A percentile compares a stretch with the other conserved stretches of the same genome.
phyloP scores from a whole-genome alignment of 2,888 invertebrate genomes.

The Drosophila affinis region DNA sequence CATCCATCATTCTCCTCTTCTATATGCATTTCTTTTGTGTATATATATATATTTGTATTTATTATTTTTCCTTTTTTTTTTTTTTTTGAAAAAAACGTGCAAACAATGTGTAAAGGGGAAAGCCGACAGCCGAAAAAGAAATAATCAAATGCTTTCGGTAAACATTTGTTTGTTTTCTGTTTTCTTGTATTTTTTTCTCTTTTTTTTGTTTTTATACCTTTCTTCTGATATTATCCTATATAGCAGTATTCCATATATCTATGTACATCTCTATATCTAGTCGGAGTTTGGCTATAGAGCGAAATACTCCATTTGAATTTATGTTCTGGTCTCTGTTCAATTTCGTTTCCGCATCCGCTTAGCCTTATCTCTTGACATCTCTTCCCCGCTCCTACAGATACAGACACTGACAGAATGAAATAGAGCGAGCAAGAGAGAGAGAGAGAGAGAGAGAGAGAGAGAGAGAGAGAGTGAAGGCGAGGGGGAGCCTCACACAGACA shows the following conservation, averaged over 20 bases:
- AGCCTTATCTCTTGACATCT: background rate
- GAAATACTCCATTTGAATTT: conserved; percentile 21
- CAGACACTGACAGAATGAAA: conserved; percentile 21
- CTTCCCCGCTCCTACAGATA: conserved; percentile 22
- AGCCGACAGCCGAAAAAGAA: conserved; percentile 84
- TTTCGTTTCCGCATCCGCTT: background rate
- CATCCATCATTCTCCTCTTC: conserved; percentile 34
- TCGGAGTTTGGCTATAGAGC: conserved; percentile 28
- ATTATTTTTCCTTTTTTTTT: conserved; percentile 34
- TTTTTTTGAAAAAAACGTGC: conserved; percentile 83
- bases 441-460: background rate
- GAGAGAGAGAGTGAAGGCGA: background rate
- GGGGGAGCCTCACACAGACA: background rate
- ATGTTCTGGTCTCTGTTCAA: conserved; percentile 4
- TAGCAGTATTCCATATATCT: conserved; percentile 26
- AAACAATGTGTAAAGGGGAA: conserved; percentile 85
- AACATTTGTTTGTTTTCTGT: conserved; percentile 68
- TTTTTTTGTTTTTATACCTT: conserved; percentile 38
- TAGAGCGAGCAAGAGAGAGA: background rate
- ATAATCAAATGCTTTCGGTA: conserved; percentile 71
- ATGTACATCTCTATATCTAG: conserved; percentile 37
- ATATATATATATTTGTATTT: conserved; percentile 44
- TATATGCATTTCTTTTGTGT: conserved; percentile 50
- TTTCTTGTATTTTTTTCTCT: conserved; percentile 34
- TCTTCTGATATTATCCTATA: conserved; percentile 30